A percentile compares a stretch with the other conserved stretches of the same genome.
These are phyloP conservation scores for Trididemnum nubilum DNA, from an alignment of 23 tunicate genomes.

Conservation along the genomic window DNA sequence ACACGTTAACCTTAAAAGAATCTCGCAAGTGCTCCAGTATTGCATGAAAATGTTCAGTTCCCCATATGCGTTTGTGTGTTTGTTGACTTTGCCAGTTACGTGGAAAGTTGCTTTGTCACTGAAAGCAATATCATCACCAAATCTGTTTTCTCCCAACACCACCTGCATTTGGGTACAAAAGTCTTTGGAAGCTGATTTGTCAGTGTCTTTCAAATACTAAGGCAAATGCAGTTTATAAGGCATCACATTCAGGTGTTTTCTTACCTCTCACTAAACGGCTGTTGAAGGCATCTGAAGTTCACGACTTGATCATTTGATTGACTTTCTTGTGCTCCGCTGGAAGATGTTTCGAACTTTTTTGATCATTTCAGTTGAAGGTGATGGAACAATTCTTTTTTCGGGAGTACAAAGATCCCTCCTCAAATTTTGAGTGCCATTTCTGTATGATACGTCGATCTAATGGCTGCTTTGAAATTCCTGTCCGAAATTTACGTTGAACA, in stretches of 20 bases:
- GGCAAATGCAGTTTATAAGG: slow-evolving; percentile 1
- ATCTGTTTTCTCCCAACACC: not conserved
- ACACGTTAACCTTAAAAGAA: not conserved
- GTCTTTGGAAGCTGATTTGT: not conserved
- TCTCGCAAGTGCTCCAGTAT: not conserved
- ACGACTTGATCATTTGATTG: slow-evolving; percentile 2
- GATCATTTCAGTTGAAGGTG: not conserved
- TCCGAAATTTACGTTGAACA: slow-evolving; percentile 13
- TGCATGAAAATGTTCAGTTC: not conserved
- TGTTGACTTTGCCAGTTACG: slow-evolving; percentile 1
- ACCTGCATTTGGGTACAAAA: slow-evolving; percentile 3
- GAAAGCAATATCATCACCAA: not conserved
- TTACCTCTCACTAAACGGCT: slow-evolving; percentile 5
- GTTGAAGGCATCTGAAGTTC: slow-evolving; percentile 17
- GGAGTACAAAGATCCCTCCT: slow-evolving; percentile 1
- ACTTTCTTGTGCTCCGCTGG: slow-evolving; percentile 7
- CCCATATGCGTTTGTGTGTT: slow-evolving; percentile 1
- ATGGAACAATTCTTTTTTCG: not conserved
- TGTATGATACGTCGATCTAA: not conserved
- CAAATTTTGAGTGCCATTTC: slow-evolving; percentile 11
- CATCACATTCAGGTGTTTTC: not conserved
- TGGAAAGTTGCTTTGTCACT: not conserved
- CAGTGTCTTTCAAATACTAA: not conserved
- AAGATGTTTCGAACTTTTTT: not conserved
- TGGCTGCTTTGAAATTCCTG: slow-evolving; percentile 13